Evolutionary conservation across 2,888 invertebrate species (phyloP), one percentile per base, ranked within the genome.

Genomic region (Cerastis leucographa): DNA sequence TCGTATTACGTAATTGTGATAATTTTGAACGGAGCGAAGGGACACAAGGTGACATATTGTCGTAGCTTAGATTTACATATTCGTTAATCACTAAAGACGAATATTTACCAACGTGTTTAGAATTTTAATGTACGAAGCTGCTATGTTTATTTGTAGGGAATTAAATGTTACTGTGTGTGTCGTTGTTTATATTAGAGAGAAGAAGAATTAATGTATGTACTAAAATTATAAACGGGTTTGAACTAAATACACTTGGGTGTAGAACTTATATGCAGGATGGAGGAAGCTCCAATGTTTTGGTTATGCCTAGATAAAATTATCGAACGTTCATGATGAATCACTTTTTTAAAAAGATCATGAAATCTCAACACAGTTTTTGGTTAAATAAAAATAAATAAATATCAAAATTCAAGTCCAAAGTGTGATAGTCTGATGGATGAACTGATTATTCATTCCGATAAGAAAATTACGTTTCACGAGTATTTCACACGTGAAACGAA

Each of bases 1-100:
- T 76, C 44, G 82, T 77, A 74, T 88, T 87, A 88, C 87, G 88
- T 88, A 87, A 87, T 82, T 78, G 85, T 74, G 85, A 76, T 85
- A 83, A 88, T 88, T 87, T 83, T 78, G 84, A 79, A 71, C 73
- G 46, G 29, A 74, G 65, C 75, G 66, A 80, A 80, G 82, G 78
- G 82, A 85, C 78, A 78, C 82, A 65, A 76, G 83, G 76, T 87
- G 87, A 83, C 78, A 85, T 78, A 80, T 71, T 75, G 78, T 74
- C 35, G 40, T 59, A 35, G 35, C 25, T n/a, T 25, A 49, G 65
- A 71, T 66, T 54, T 46, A 71, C 69, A 61, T 14, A 59, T 73
- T 65, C 65, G 42, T 80, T 75, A 72, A 86, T 77, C 72, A 80
- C 65, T 72, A 49, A 73, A 62, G 64, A 74, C 61, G 62, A 75